Percentiles rank a stretch among this genome's conserved stretches.
Conservation (phyloP, 2,797 vertebrate species). For the Chromis chromis region DNA sequence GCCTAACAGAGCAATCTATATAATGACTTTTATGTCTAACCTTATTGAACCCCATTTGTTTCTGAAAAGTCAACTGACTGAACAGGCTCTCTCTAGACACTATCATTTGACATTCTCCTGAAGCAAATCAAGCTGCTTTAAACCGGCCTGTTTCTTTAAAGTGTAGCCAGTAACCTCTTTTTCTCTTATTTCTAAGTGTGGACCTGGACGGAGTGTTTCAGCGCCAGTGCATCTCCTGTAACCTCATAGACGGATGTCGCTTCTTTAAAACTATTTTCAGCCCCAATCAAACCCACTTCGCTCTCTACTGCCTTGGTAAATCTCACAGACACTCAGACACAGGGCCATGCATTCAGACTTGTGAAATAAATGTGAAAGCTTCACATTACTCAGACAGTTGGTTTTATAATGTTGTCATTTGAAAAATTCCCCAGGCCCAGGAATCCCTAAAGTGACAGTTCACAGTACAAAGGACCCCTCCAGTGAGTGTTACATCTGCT, state of each 20-base stretch:
- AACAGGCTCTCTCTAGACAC: constrained; percentile 37
- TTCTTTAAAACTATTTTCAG: constrained; percentile 87
- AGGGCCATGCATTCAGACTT: background rate
- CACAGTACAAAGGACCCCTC: constrained; percentile 84
- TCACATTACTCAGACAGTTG: constrained; percentile 21
- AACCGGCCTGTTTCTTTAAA: background rate
- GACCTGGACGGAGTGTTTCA: constrained; percentile 84
- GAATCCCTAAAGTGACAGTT: constrained; percentile 86
- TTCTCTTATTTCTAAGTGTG: constrained; percentile 74
- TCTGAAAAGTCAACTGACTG: constrained; percentile 40
- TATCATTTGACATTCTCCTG: constrained; percentile 38
- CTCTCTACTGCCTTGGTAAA: constrained; percentile 87
- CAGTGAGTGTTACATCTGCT: constrained; percentile 78
- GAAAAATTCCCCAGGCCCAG: constrained; percentile 80
- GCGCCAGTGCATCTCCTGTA: constrained; percentile 85
- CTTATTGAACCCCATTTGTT: constrained; percentile 48
- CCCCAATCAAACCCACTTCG: constrained; percentile 85
- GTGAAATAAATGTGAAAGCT: background rate
- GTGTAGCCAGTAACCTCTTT: constrained; percentile 36
- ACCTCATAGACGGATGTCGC: constrained; percentile 83
- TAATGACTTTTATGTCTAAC: constrained; percentile 41
- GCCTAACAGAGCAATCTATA: constrained; percentile 40
- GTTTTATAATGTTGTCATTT: constrained; percentile 42
- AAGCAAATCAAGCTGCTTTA: constrained; percentile 18
- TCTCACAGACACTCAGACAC: background rate